A percentile compares a stretch with the other conserved stretches of the same genome.
These are phyloP conservation scores for Aspidoscelis tigris DNA, from an alignment of 2,113 vertebrate genomes.

Conservation along the genomic window DNA sequence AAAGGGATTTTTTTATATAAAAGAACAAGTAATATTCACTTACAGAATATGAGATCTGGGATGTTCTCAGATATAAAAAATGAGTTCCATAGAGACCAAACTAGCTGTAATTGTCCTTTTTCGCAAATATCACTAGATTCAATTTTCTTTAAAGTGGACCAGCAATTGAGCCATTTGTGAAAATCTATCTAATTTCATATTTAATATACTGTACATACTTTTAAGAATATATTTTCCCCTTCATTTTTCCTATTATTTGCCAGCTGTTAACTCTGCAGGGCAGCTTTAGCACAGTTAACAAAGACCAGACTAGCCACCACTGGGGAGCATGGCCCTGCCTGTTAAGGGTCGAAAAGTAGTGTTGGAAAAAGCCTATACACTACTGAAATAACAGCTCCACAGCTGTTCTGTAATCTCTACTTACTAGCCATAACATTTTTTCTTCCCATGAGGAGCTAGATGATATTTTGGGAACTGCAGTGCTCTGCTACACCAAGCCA, in stretches of 20 bases:
- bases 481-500: too few relatives aligned
- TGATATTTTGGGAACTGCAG: too few relatives aligned
- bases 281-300: too few relatives aligned
- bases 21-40: background rate
- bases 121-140: background rate
- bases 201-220: background rate
- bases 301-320: too few relatives aligned
- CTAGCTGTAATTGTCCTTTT: background rate
- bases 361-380: too few relatives aligned
- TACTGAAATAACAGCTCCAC: too few relatives aligned
- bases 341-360: too few relatives aligned
- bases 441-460: too few relatives aligned
- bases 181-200: background rate
- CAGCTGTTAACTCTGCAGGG: background rate
- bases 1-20: constrained; percentile 1
- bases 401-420: too few relatives aligned
- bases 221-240: background rate
- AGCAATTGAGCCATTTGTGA: background rate
- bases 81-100: background rate
- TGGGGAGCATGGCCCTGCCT: too few relatives aligned
- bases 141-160: background rate
- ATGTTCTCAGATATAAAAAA: background rate
- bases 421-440: too few relatives aligned
- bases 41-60: background rate
- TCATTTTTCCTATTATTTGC: background rate